Conservation (phyloP, 2,113 vertebrate genomes). For the western clawed frog (Xenopus tropicalis) region UCB_Xtro_10.0 CM004449.2:39933001-39933500, state of each 20-base stretch:
- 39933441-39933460: too few species aligned
- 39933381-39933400: too few species aligned
- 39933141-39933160: slow-evolving; percentile 18
- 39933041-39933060: slow-evolving; percentile 11
- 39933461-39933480: too few species aligned
- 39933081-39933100: slow-evolving; percentile 36
- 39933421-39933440: too few species aligned
- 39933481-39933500: too few species aligned
- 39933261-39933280: too few species aligned
- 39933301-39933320: too few species aligned
- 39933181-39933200: slow-evolving; percentile 34
- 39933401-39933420: too few species aligned
- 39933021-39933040: slow-evolving; percentile 37
- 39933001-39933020: slow-evolving; percentile 31
- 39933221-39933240: slow-evolving; percentile 37
- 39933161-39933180: slow-evolving; percentile 20
- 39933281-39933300: too few species aligned
- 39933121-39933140: slow-evolving; percentile 17
- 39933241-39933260: neutral
- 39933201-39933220: slow-evolving; percentile 40
- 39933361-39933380: too few species aligned
- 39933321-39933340: too few species aligned
- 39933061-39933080: slow-evolving; percentile 28
- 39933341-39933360: too few species aligned
- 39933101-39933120: slow-evolving; percentile 13